Evolutionary conservation across 2,797 vertebrate species (phyloP).

Genomic region (Acanthurus lineatus): DNA sequence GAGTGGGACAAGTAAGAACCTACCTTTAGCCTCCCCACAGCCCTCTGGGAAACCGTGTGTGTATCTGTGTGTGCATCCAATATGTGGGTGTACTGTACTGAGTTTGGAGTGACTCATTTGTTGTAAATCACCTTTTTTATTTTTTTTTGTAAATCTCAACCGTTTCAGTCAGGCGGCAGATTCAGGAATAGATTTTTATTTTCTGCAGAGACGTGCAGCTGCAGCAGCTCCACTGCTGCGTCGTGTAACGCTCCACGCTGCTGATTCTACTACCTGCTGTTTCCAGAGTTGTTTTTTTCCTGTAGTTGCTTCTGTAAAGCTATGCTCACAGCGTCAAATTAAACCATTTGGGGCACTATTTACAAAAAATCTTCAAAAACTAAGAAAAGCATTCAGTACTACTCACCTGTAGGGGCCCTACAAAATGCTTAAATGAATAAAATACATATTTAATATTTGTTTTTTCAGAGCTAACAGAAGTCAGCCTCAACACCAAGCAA

Average conservation of each 20-base stretch:
- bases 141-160: constrained; percentile 31
- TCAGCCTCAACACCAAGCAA: too few relatives aligned
- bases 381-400: not conserved
- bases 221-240: constrained; percentile 11
- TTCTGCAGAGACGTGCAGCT: constrained; percentile 43
- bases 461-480: too few relatives aligned
- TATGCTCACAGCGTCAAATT: not conserved
- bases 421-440: not conserved
- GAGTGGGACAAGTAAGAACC: constrained; percentile 94
- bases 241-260: constrained; percentile 28
- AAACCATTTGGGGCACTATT: not conserved
- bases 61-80: not conserved
- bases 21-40: constrained; percentile 31
- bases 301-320: not conserved
- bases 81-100: constrained; percentile 51
- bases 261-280: constrained; percentile 21
- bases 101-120: constrained; percentile 68
- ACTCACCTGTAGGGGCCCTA: not conserved
- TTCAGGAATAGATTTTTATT: constrained; percentile 62
- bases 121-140: constrained; percentile 29
- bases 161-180: constrained; percentile 53
- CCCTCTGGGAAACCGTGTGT: constrained; percentile 46
- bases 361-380: not conserved
- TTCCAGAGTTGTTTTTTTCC: constrained; percentile 10
- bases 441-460: not conserved